phyloP scores from a whole-genome alignment of 2,113 vertebrate species.

The Trichomycterus rosablanca region DNA sequence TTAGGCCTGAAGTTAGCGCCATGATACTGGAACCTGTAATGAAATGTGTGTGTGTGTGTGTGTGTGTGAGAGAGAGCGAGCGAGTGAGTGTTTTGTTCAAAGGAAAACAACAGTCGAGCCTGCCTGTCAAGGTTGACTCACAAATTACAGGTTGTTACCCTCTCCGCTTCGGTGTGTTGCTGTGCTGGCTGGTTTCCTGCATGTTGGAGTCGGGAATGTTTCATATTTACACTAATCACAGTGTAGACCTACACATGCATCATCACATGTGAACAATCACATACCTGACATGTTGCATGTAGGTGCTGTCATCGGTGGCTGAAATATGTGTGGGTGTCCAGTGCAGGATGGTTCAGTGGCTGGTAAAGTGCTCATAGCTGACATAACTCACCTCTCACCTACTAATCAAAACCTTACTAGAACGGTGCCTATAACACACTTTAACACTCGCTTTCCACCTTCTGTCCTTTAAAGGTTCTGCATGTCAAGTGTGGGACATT shows the following conservation, averaged over 20 bases:
- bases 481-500: no score
- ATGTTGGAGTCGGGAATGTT: not conserved
- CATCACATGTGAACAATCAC: not conserved
- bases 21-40: conserved; percentile 19
- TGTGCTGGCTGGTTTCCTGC: not conserved
- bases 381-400: conserved; percentile 17
- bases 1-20: conserved; percentile 8
- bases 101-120: conserved; percentile 9
- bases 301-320: not conserved
- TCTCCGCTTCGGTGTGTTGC: not conserved
- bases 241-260: not conserved
- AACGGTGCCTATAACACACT: not conserved
- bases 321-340: not conserved
- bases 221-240: not conserved
- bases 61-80: not conserved
- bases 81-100: conserved; percentile 17
- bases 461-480: conserved; percentile 3
- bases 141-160: conserved; percentile 29
- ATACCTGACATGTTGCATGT: not conserved
- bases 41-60: conserved; percentile 13
- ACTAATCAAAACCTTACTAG: conserved; percentile 34
- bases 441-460: not conserved
- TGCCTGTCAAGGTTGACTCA: conserved; percentile 21
- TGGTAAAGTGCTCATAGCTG: conserved; percentile 26
- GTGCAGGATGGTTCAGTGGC: not conserved